Percentiles rank a stretch among this genome's conserved stretches.
phyloP scores from a whole-genome alignment of 2,113 vertebrate species.

The Cyanoramphus novaezelandiae region DNA sequence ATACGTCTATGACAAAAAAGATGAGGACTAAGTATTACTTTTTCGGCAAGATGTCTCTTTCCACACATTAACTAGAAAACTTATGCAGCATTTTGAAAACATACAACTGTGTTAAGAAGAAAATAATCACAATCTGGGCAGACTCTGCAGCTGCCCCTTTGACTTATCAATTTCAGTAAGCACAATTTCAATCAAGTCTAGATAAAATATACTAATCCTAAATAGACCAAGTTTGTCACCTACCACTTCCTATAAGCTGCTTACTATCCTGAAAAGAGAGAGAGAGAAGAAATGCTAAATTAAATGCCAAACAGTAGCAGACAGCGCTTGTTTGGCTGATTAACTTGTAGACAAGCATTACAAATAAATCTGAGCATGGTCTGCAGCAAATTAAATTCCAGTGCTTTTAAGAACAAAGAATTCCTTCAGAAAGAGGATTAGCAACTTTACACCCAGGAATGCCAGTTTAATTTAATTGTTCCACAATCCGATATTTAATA shows the following conservation, averaged over 20 bases:
- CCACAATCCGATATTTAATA: slow-evolving; percentile 80
- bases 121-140: slow-evolving; percentile 68
- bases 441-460: slow-evolving; percentile 84
- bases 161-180: slow-evolving; percentile 78
- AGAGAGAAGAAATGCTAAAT: slow-evolving; percentile 75
- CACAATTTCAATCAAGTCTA: slow-evolving; percentile 79
- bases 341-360: slow-evolving; percentile 85
- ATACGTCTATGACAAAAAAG: background rate
- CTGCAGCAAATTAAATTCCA: slow-evolving; percentile 84
- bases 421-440: slow-evolving; percentile 84
- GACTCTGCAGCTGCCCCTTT: slow-evolving; percentile 68
- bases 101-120: background rate
- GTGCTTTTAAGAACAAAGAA: slow-evolving; percentile 86
- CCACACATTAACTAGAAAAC: background rate
- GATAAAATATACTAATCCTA: slow-evolving; percentile 82
- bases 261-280: slow-evolving; percentile 73
- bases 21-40: background rate
- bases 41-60: background rate
- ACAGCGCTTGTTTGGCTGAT: slow-evolving; percentile 82
- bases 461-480: slow-evolving; percentile 85
- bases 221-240: slow-evolving; percentile 82
- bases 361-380: slow-evolving; percentile 82
- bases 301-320: slow-evolving; percentile 81
- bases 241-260: slow-evolving; percentile 82
- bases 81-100: slow-evolving; percentile 43